These are phyloP conservation scores for Heliconius melpomene DNA, from an alignment of 1,140 invertebrate species.

Conservation along the genomic window DNA sequence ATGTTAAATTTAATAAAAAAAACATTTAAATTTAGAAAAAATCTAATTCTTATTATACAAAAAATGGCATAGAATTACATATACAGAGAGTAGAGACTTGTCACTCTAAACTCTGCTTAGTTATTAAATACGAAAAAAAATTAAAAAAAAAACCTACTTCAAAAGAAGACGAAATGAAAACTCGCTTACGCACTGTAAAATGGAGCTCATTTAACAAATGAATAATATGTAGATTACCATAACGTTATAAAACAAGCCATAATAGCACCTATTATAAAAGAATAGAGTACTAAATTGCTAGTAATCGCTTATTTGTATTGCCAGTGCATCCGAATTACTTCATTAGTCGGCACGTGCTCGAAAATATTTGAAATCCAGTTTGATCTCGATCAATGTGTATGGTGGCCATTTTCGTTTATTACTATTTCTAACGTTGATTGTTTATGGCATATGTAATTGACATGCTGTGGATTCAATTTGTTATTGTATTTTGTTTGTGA, in stretches of 20 bases:
- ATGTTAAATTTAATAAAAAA: too few relatives aligned
- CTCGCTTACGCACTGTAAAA: not conserved
- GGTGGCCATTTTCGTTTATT: not conserved
- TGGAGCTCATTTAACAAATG: constrained; percentile 11
- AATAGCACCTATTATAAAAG: constrained; percentile 16
- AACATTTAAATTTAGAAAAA: too few relatives aligned
- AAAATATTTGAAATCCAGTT: constrained; percentile 4
- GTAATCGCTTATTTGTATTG: constrained; percentile 11
- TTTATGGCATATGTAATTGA: not conserved
- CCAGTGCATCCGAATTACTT: constrained; percentile 23
- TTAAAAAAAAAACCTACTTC: not conserved
- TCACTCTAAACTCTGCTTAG: not conserved
- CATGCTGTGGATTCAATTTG: not conserved
- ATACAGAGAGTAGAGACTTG: too few relatives aligned
- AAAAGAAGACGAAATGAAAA: not conserved
- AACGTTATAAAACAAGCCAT: constrained; percentile 15
- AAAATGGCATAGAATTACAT: too few relatives aligned
- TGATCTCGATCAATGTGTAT: not conserved
- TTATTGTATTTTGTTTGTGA: not conserved
- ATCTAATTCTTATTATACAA: too few relatives aligned
- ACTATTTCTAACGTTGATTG: not conserved
- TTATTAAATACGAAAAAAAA: not conserved
- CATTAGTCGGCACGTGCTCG: constrained; percentile 20
- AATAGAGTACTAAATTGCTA: not conserved
- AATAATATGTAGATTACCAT: constrained; percentile 17